Percentiles rank a stretch among this genome's conserved stretches.
phyloP scores from a whole-genome alignment of 2,797 vertebrate genomes.

The Morelia viridis region DNA sequence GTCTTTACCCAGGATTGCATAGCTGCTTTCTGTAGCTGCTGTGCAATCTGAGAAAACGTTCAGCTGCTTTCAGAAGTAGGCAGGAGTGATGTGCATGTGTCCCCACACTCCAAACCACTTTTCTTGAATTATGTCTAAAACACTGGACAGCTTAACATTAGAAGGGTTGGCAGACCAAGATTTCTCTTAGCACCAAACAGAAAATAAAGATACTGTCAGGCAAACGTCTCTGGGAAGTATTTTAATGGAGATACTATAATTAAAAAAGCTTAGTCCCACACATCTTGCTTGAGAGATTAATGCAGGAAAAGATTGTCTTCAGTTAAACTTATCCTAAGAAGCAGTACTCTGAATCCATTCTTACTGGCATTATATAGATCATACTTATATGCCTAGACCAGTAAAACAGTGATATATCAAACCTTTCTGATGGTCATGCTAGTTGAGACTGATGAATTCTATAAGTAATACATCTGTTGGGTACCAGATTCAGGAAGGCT shows the following conservation, averaged over 20 bases:
- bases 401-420: not conserved
- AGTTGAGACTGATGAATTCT: not conserved
- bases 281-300: not conserved
- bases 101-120: not conserved
- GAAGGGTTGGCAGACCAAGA: not conserved
- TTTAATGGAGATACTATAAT: not conserved
- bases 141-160: not conserved
- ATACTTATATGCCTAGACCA: slow-evolving; percentile 15
- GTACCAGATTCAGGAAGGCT: not conserved
- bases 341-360: not conserved
- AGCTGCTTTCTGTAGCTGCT: not conserved
- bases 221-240: not conserved
- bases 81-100: not conserved
- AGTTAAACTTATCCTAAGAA: not conserved
- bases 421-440: not conserved
- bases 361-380: not conserved
- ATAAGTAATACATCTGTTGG: not conserved
- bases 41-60: not conserved
- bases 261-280: too few species aligned
- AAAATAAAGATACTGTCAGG: not conserved
- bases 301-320: not conserved
- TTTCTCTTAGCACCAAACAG: not conserved
- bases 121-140: not conserved
- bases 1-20: not conserved
- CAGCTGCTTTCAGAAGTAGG: not conserved